These are phyloP conservation scores for Mus musculus DNA, from an alignment of 2,113 vertebrate species.

Conservation along the genomic window DNA sequence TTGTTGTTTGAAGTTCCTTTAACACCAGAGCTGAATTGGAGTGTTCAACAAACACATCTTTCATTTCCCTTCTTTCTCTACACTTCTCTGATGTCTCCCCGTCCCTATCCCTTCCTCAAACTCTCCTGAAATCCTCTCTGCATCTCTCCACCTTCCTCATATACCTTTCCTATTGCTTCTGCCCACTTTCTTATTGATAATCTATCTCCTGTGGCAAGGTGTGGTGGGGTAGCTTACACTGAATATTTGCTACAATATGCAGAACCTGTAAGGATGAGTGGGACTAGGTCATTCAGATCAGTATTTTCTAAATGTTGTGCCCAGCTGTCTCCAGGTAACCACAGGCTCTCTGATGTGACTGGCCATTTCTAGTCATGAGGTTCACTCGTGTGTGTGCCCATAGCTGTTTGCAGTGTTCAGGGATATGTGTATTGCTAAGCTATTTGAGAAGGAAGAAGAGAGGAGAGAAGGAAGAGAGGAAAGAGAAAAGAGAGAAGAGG, in stretches of 20 bases:
- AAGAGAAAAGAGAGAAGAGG: neutral
- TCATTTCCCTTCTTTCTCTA: neutral
- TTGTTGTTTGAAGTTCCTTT: slow-evolving; percentile 15
- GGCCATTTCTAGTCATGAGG: neutral
- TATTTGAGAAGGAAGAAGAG: neutral
- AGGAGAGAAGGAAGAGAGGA: neutral
- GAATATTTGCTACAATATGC: neutral
- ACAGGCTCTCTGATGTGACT: neutral
- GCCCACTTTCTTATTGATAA: neutral
- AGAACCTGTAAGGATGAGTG: neutral
- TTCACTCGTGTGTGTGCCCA: neutral
- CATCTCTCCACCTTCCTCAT: neutral
- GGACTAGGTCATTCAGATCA: neutral
- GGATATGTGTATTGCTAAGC: neutral
- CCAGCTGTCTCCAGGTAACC: neutral
- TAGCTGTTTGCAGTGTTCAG: neutral
- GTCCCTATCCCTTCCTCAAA: too few species aligned
- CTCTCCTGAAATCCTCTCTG: too few species aligned
- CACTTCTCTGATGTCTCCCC: neutral
- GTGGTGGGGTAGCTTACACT: neutral
- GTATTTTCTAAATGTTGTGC: neutral
- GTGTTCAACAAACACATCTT: neutral
- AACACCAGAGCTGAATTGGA: neutral
- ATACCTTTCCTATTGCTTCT: neutral
- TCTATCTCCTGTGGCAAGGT: neutral